Evolutionary conservation across 2,888 invertebrate species (phyloP).

Genomic region (Cephus spinipes): DNA sequence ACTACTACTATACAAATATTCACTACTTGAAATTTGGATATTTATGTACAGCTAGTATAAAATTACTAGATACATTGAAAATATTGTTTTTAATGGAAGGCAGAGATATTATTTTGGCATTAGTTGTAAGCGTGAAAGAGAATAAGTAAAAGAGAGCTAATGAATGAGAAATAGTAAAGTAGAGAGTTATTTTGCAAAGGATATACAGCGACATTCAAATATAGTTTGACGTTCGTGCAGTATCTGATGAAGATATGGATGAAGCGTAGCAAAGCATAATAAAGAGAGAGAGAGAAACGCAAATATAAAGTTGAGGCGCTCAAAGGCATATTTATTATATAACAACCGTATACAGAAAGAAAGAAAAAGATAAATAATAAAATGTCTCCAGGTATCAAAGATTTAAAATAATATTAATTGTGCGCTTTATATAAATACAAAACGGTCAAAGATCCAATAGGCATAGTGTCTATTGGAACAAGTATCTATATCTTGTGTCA

Average conservation of each 20-base stretch:
- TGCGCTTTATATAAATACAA: too few relatives aligned
- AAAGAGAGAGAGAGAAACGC: neutral
- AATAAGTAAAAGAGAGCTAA: neutral
- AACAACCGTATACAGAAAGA: conserved; percentile 2
- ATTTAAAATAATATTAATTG: neutral
- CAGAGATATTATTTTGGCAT: conserved; percentile 2
- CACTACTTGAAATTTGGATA: neutral
- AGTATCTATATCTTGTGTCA: neutral
- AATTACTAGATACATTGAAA: neutral
- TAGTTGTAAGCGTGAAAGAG: neutral
- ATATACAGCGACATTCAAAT: too few relatives aligned
- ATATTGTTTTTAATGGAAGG: neutral
- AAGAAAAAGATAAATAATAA: too few relatives aligned
- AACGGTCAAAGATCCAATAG: neutral
- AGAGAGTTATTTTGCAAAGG: neutral
- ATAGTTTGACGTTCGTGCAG: too few relatives aligned
- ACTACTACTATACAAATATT: neutral
- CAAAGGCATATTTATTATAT: neutral
- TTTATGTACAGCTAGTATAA: neutral
- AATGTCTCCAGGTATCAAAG: neutral
- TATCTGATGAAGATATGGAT: too few relatives aligned
- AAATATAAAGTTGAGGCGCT: neutral
- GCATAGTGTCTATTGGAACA: neutral
- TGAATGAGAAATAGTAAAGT: neutral
- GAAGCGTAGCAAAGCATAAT: too few relatives aligned